Evolutionary conservation across 2,113 vertebrate species (phyloP), one percentile per base, ranked within the genome.

Genomic region (Heliornis fulica): DNA sequence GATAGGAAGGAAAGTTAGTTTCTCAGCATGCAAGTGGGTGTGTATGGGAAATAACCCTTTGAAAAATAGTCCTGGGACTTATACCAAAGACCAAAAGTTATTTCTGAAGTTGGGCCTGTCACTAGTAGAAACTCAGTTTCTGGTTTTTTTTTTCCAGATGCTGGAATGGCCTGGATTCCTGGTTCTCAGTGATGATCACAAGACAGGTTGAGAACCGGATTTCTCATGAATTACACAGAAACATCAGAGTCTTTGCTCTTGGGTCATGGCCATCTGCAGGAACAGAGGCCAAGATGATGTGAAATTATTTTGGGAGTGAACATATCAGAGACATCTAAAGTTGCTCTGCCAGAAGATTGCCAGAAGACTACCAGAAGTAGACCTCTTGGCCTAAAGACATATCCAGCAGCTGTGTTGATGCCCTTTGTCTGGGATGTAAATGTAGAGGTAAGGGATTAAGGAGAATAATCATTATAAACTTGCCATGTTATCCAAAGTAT

Each of bases 1-100:
- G 88, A 90, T 85, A 93, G 66, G 82, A 90, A 82, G 57, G 65
- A 82, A 94, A 53, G 51, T 93, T 50, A 85, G 32, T 28, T 83
- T 92, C 91, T 93, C 74, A 93, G 79, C 70, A 75, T 92, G 75
- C 22, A 71, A 91, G 31, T 69, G 83, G 91, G 66, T 94, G 83
- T 92, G 48, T 85, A 76, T 80, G 68, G 79, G 79, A 96, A 90
- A 86, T 68, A 79, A 59, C 64, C 61, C 61, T 93, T 83, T 1
- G 7, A 88, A 94, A 95, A 88, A 64, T 32, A 96, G 78, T 88
- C 26, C 31, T 80, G 61, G 25, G 23, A 80, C 48, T 71, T 93
- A 64, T 0, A 69, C 34, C 34, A 70, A 40, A 87, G 69, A 75
- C 51, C 29, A 71, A 26, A 83, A 93, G 23, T 81, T 78, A 46